These are phyloP conservation scores for Monoplex corrugatus DNA, from an alignment of 2,888 invertebrate genomes.

Conservation along the genomic window DNA sequence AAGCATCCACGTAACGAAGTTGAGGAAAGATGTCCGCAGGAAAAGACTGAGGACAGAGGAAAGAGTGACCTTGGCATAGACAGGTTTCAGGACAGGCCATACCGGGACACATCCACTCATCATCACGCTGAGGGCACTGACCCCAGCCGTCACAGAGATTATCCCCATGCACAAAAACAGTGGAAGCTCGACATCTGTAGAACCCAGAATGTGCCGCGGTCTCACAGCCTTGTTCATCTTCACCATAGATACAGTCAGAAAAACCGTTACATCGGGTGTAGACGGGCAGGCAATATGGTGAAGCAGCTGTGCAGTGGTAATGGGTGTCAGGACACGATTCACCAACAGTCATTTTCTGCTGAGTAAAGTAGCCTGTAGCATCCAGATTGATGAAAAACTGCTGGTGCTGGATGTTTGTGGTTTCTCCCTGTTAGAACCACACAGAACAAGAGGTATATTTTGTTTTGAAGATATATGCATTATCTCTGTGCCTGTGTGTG, in stretches of 20 bases:
- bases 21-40: not conserved
- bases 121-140: constrained; percentile 27
- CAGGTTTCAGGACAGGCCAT: constrained; percentile 26
- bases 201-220: not conserved
- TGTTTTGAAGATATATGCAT: too few relatives aligned
- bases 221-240: constrained; percentile 14
- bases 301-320: not conserved
- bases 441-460: too few relatives aligned
- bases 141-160: constrained; percentile 32
- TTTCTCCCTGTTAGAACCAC: too few relatives aligned
- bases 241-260: constrained; percentile 27
- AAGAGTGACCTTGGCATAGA: constrained; percentile 21
- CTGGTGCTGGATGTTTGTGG: too few relatives aligned
- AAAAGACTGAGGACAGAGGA: not conserved
- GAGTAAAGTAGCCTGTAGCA: constrained; percentile 14
- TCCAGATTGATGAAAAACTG: constrained; percentile 5
- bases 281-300: constrained; percentile 5
- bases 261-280: constrained; percentile 20
- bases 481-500: too few relatives aligned
- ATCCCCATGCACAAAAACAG: not conserved
- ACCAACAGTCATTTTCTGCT: not conserved
- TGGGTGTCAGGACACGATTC: constrained; percentile 17
- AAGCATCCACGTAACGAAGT: constrained; percentile 25
- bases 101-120: constrained; percentile 2
- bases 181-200: not conserved